A percentile compares a stretch with the other conserved stretches of the same genome.
These are phyloP conservation scores for Campylomormyrus numenius DNA, from an alignment of 2,113 vertebrate species.

Conservation along the genomic window DNA sequence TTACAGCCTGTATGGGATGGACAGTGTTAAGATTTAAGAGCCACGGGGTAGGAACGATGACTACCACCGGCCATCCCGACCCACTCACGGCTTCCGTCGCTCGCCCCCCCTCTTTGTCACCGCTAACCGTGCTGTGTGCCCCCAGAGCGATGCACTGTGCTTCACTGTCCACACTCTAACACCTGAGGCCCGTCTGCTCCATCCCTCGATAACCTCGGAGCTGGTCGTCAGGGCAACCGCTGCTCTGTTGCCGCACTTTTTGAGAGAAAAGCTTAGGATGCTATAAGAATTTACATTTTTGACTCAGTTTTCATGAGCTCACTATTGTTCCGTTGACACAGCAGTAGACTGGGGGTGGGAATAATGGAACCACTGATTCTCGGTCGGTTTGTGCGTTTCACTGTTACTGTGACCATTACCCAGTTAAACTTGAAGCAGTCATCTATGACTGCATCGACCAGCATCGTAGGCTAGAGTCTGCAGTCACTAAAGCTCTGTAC, in stretches of 20 bases:
- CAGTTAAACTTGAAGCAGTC: neutral
- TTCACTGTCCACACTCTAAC: neutral
- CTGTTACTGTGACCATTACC: neutral
- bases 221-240: neutral
- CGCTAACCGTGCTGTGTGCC: constrained; percentile 38
- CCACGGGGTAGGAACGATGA: constrained; percentile 53
- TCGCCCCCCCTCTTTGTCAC: constrained; percentile 34
- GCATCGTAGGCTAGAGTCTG: neutral
- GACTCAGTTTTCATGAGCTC: neutral
- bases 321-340: neutral
- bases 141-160: constrained; percentile 9
- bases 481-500: neutral
- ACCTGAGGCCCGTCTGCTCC: neutral
- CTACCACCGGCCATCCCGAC: constrained; percentile 54
- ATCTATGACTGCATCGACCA: neutral
- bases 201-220: neutral
- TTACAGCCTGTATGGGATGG: constrained; percentile 64
- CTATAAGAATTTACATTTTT: neutral
- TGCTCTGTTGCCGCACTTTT: neutral
- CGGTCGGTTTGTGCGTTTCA: too few relatives aligned
- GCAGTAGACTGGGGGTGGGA: neutral
- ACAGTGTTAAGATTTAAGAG: constrained; percentile 70
- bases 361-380: neutral
- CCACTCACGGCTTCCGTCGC: constrained; percentile 52
- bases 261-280: neutral